Percentiles rank a stretch among this genome's conserved stretches.
phyloP scores from a whole-genome alignment of 2,797 vertebrate genomes.

The Silurus aristotelis region DNA sequence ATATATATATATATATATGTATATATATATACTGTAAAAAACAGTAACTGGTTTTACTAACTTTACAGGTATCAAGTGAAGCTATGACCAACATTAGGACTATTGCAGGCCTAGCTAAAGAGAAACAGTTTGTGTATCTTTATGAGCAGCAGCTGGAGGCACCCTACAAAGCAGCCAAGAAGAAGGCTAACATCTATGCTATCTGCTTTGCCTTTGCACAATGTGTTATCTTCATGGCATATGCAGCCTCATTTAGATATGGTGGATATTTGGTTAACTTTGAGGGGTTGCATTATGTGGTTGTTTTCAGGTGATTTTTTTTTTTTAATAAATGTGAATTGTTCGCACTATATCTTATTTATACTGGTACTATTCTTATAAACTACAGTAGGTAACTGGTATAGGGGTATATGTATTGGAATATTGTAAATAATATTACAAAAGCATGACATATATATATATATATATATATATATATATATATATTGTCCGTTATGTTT shows the following conservation, averaged over 20 bases:
- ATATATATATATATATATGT: no score
- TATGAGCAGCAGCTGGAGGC: conserved; percentile 71
- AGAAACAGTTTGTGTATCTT: conserved; percentile 71
- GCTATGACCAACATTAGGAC: conserved; percentile 80
- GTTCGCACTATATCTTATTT: background rate
- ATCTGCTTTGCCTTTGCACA: conserved; percentile 76
- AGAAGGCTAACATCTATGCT: conserved; percentile 75
- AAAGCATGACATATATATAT: background rate
- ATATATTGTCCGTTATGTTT: background rate
- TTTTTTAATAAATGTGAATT: background rate
- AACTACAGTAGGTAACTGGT: background rate
- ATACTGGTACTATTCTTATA: background rate
- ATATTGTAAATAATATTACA: background rate
- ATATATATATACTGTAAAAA: no score
- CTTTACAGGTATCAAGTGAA: conserved; percentile 76
- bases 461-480: no score
- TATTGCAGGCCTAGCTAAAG: conserved; percentile 78
- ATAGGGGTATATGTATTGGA: background rate
- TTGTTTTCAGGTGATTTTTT: conserved; percentile 78
- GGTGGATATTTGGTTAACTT: conserved; percentile 75
- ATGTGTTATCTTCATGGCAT: conserved; percentile 78
- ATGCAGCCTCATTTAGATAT: conserved; percentile 80
- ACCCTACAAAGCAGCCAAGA: conserved; percentile 73
- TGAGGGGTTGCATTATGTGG: conserved; percentile 72
- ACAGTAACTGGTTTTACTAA: background rate